Conservation (phyloP, 2,113 vertebrate genomes). For the Rhadina sibilatrix region DNA sequence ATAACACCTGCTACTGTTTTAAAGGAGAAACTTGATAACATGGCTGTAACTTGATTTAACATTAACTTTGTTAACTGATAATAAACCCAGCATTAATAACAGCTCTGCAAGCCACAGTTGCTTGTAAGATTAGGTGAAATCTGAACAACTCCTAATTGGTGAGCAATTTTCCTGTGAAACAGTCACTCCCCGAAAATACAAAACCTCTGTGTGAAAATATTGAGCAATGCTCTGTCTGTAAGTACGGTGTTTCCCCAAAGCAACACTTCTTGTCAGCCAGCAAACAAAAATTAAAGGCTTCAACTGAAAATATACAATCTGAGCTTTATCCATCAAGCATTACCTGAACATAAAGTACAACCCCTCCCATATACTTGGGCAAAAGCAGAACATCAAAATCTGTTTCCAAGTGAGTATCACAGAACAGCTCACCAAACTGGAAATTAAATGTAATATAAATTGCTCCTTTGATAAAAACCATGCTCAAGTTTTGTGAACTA, state of each 20-base stretch:
- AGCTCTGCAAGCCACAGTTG: not conserved
- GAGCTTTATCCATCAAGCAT: not conserved
- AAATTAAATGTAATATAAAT: not conserved
- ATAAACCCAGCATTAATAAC: not conserved
- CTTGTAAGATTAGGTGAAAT: not conserved
- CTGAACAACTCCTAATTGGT: not conserved
- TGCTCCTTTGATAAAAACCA: not conserved
- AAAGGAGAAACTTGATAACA: not conserved
- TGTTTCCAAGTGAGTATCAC: not conserved
- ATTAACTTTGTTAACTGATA: not conserved
- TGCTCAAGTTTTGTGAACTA: not conserved
- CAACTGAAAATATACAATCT: not conserved
- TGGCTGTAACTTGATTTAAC: not conserved
- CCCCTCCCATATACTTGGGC: not conserved
- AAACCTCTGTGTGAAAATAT: not conserved
- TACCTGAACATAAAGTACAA: not conserved
- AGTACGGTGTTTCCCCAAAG: not conserved
- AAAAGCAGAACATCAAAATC: not conserved
- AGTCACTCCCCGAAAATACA: not conserved
- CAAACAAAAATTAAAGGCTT: not conserved
- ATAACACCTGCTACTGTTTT: not conserved
- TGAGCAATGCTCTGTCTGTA: not conserved
- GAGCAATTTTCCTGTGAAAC: not conserved
- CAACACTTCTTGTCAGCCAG: not conserved
- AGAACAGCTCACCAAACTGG: not conserved